Conservation (phyloP, 2,113 vertebrate species). For the Hystrix cristata region DNA sequence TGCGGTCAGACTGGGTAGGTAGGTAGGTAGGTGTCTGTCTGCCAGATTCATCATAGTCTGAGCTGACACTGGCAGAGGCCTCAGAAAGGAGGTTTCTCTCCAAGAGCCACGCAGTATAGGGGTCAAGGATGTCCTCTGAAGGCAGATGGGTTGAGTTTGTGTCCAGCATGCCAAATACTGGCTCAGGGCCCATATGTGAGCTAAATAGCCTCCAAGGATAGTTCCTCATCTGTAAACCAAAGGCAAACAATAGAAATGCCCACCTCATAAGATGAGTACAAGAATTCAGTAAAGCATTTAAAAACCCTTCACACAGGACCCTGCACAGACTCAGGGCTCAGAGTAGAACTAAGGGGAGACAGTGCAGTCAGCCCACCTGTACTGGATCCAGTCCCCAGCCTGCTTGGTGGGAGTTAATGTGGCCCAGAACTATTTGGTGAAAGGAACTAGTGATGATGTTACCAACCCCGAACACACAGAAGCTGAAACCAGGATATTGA, state of each 20-base stretch:
- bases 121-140: background rate
- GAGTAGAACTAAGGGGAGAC: background rate
- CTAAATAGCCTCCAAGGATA: background rate
- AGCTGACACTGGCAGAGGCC: background rate
- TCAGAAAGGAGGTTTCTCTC: background rate
- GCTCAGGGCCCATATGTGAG: background rate
- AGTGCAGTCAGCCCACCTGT: too few species aligned
- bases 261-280: background rate
- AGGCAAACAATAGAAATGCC: background rate
- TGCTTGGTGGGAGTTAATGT: background rate
- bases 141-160: background rate
- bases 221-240: slow-evolving; percentile 22
- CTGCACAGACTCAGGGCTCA: background rate
- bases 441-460: background rate
- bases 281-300: background rate
- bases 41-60: background rate
- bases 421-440: background rate
- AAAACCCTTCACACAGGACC: background rate
- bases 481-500: background rate
- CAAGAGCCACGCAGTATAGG: background rate
- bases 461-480: background rate
- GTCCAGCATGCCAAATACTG: background rate
- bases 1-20: background rate
- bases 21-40: slow-evolving; percentile 7
- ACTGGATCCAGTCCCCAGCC: background rate